These are phyloP conservation scores for Pitangus sulphuratus DNA, from an alignment of 2,797 vertebrate genomes.

Conservation along the genomic window DNA sequence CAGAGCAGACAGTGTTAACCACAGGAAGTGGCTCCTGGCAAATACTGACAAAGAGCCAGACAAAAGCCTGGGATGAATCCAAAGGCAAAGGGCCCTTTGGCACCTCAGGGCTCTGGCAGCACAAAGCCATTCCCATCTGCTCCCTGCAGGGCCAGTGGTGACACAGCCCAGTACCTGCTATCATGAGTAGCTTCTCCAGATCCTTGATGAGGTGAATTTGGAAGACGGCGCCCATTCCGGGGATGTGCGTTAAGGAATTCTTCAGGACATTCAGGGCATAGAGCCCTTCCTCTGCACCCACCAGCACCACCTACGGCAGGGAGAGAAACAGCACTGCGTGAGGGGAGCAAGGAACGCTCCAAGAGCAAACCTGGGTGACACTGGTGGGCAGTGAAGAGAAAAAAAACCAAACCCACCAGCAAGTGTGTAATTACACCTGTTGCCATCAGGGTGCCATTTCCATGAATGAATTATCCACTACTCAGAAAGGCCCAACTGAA, in stretches of 20 bases:
- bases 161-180: slow-evolving; percentile 83
- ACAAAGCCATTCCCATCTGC: not conserved
- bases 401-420: not conserved
- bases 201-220: slow-evolving; percentile 98
- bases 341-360: not conserved
- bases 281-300: slow-evolving; percentile 97
- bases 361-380: not conserved
- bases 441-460: not conserved
- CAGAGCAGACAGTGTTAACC: not conserved
- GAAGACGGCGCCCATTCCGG: slow-evolving; percentile 95
- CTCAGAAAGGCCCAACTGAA: not conserved
- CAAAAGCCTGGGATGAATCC: not conserved
- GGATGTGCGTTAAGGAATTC: slow-evolving; percentile 95
- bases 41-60: not conserved
- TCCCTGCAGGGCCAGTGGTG: not conserved
- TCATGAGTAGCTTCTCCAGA: slow-evolving; percentile 96
- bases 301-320: slow-evolving; percentile 89
- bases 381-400: not conserved
- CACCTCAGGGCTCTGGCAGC: not conserved
- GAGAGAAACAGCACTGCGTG: not conserved
- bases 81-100: not conserved
- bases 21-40: not conserved
- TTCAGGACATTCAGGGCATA: slow-evolving; percentile 97
- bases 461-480: not conserved
- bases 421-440: not conserved